Evolutionary conservation across 2,113 vertebrate species (phyloP), one percentile per base, ranked within the genome.

Genomic region (Callithrix jacchus): DNA sequence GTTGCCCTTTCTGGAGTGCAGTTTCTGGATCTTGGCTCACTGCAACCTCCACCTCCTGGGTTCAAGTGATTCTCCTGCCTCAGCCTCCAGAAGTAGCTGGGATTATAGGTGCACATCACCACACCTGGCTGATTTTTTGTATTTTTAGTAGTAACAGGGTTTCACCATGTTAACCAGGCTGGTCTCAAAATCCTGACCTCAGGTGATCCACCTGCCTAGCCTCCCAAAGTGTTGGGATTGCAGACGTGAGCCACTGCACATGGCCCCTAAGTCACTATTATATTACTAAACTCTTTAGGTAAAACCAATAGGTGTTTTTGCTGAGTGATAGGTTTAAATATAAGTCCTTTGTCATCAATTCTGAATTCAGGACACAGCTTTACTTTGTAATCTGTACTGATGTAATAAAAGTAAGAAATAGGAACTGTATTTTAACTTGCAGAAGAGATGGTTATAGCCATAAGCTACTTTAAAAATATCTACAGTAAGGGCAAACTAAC

Each of bases 361-460:
- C 66, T 94, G 61, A 70, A 91, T 87, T 56, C 42, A 89, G 64
- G 61, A 8, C 6, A 40, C 6, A 80, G 23, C 10, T 92, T 91
- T 85, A 40, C 54, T 81, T 76, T 77, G 84, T n/a, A 90, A 89
- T 61, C 30, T 52, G 61, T 64, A 86, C 13, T 47, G 32, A 89
- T 45, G 35, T 35, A 94, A 71, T 40, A 18, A 92, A 95, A 81
- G 8, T 64, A 56, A 81, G 17, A 83, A 56, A 73, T 10, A 94
- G 20, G 21, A 58, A 97, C 10, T 68, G 2, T 42, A 71, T 84
- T 92, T 81, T 87, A 90, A 42, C 61, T 21, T 0, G 23, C 61
- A 17, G 13, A 90, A 86, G 42, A 92, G 27, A 42, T 45, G 27
- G 10, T 6, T 3, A 20, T 54, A 68, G 40, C 40, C 56, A 56